Percentiles rank a stretch among this genome's conserved stretches.
phyloP scores from a whole-genome alignment of 2,113 vertebrate genomes.

The Conger conger region DNA sequence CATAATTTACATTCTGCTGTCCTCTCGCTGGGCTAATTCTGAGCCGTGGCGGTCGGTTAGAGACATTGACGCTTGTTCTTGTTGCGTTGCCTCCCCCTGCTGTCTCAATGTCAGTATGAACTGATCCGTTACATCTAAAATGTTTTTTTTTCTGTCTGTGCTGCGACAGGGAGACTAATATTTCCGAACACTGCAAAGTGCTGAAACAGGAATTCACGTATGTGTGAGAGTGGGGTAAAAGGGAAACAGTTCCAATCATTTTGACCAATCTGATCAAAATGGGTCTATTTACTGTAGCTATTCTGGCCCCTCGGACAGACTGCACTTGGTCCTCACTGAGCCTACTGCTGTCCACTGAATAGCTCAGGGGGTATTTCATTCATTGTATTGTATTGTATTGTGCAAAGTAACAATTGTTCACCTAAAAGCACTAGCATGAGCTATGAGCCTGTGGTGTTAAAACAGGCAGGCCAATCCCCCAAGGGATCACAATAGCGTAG shows the following conservation, averaged over 20 bases:
- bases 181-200: not conserved
- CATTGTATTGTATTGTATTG: not conserved
- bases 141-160: not conserved
- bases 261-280: not conserved
- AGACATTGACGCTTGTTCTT: not conserved
- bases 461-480: not conserved
- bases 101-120: not conserved
- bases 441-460: not conserved
- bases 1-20: not conserved
- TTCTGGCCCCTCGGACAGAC: not conserved
- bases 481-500: not conserved
- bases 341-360: not conserved
- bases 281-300: not conserved
- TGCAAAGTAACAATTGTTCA: not conserved
- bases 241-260: not conserved
- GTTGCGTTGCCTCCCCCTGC: not conserved
- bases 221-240: not conserved
- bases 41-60: not conserved
- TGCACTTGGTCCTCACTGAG: not conserved
- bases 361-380: not conserved
- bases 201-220: not conserved
- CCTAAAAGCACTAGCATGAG: not conserved
- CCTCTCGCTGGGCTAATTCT: not conserved
- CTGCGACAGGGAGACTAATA: not conserved
- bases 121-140: not conserved